Evolutionary conservation across 2,888 invertebrate species (phyloP).

Genomic region (Eubasilissa splendida): DNA sequence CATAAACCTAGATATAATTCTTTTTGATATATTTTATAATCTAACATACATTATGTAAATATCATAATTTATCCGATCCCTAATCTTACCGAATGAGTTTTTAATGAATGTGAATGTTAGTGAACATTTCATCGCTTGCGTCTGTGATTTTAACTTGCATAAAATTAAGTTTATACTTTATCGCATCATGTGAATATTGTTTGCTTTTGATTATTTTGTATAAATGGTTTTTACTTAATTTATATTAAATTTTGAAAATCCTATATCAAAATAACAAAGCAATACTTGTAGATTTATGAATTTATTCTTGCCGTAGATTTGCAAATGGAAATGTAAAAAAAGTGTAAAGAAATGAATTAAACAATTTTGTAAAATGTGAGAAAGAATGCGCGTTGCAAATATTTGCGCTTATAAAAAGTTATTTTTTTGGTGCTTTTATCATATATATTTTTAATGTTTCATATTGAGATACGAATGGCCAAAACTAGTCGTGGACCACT

Average conservation of each 20-base stretch:
- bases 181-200: background rate
- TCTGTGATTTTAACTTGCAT: constrained; percentile 55
- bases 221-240: constrained; percentile 33
- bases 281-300: constrained; percentile 38
- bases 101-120: constrained; percentile 8
- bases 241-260: constrained; percentile 36
- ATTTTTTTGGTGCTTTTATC: constrained; percentile 22
- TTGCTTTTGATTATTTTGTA: constrained; percentile 21
- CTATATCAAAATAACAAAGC: constrained; percentile 33
- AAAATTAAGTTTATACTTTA: constrained; percentile 34
- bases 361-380: background rate
- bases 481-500: constrained; percentile 8
- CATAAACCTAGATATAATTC: constrained; percentile 14
- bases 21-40: constrained; percentile 28
- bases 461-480: constrained; percentile 8
- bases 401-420: background rate
- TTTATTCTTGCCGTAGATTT: constrained; percentile 30
- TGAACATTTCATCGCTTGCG: constrained; percentile 46
- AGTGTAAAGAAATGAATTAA: constrained; percentile 31
- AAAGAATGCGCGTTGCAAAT: background rate
- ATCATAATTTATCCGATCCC: background rate
- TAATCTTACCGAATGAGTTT: background rate
- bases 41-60: constrained; percentile 25
- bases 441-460: constrained; percentile 14
- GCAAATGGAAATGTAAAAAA: constrained; percentile 24